A percentile compares a stretch with the other conserved stretches of the same genome.
Evolutionary conservation across 1,140 invertebrate genomes (phyloP).

Genomic region (Leucophenga varia): DNA sequence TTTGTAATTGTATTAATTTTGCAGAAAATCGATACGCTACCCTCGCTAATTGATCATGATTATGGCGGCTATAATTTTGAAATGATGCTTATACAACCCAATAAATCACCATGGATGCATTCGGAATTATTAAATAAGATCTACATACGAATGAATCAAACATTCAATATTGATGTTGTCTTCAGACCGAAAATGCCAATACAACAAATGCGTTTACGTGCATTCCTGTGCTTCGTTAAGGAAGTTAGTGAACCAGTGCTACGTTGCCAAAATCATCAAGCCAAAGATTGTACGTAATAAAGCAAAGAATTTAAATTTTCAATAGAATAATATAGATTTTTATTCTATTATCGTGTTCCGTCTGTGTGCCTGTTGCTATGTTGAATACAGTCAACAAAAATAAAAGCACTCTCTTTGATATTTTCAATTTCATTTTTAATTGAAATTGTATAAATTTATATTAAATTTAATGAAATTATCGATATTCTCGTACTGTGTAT

Average conservation of each 20-base stretch:
- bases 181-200: constrained; percentile 38
- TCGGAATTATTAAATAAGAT: constrained; percentile 35
- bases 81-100: constrained; percentile 32
- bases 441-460: too few relatives aligned
- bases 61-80: constrained; percentile 36
- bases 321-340: too few relatives aligned
- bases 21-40: constrained; percentile 30
- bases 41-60: constrained; percentile 44
- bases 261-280: constrained; percentile 50
- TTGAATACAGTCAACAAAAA: too few relatives aligned
- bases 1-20: not conserved
- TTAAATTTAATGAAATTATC: too few relatives aligned
- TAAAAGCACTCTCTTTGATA: too few relatives aligned
- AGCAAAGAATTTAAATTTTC: too few relatives aligned
- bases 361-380: too few relatives aligned
- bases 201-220: constrained; percentile 36
- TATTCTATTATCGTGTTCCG: too few relatives aligned
- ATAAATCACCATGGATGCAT: constrained; percentile 34
- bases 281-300: constrained; percentile 31
- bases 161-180: constrained; percentile 38
- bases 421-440: too few relatives aligned
- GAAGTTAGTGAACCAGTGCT: constrained; percentile 45
- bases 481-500: too few relatives aligned
- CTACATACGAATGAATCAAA: constrained; percentile 42
- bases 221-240: constrained; percentile 40